A percentile compares a stretch with the other conserved stretches of the same genome.
Conservation (phyloP, 2,888 invertebrate genomes). For the Thera obeliscata region DNA sequence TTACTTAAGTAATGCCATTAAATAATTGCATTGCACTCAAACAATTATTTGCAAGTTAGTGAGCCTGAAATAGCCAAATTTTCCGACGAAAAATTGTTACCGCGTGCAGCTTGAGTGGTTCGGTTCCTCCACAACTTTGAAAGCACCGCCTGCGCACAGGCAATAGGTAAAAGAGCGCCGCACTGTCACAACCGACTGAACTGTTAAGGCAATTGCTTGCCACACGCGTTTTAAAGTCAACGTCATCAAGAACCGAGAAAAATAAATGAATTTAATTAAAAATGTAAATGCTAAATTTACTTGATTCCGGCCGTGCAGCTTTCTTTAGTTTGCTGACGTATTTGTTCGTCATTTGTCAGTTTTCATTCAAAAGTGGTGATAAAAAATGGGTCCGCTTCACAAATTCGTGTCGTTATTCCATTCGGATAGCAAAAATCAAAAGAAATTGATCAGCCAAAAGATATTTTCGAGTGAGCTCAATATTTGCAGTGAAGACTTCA, state of each 20-base stretch:
- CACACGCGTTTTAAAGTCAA: constrained; percentile 34
- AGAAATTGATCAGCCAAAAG: constrained; percentile 75
- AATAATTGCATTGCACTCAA: too few relatives aligned
- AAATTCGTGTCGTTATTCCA: constrained; percentile 86
- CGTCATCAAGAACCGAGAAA: constrained; percentile 18
- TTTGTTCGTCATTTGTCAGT: not conserved
- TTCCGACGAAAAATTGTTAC: constrained; percentile 1
- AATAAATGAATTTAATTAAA: constrained; percentile 21
- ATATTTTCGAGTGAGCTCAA: constrained; percentile 85
- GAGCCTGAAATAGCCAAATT: not conserved
- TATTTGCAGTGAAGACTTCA: constrained; percentile 75
- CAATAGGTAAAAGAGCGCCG: constrained; percentile 66
- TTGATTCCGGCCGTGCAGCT: constrained; percentile 1
- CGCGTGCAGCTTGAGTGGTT: constrained; percentile 46
- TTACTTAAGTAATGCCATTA: too few relatives aligned
- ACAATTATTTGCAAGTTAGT: not conserved
- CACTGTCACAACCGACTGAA: constrained; percentile 57
- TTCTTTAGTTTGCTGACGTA: constrained; percentile 12
- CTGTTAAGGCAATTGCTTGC: constrained; percentile 42
- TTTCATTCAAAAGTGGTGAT: constrained; percentile 4
- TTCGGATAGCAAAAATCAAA: constrained; percentile 79
- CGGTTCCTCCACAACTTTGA: constrained; percentile 57
- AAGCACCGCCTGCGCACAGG: constrained; percentile 57
- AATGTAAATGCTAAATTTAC: constrained; percentile 18
- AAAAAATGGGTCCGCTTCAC: constrained; percentile 85